Conservation (phyloP, 2,888 invertebrate species). For the Loripinus fragilis region DNA sequence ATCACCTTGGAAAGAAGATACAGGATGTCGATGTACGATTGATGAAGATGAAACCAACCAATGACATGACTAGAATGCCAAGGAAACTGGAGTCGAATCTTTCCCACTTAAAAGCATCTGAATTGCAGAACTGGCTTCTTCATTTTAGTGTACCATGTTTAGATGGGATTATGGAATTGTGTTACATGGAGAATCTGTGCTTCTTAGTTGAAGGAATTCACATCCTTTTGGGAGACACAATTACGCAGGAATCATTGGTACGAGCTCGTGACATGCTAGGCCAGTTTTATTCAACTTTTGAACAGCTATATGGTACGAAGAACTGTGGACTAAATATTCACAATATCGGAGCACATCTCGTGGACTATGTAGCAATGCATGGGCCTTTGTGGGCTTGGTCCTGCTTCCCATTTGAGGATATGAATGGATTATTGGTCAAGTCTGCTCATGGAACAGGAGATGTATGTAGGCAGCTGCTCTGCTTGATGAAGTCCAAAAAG, state of each 20-base stretch:
- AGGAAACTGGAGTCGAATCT: conserved; percentile 42
- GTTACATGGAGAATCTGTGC: conserved; percentile 40
- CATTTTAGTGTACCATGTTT: conserved; percentile 50
- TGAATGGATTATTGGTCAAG: conserved; percentile 43
- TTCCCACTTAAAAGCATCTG: conserved; percentile 51
- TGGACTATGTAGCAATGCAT: conserved; percentile 33
- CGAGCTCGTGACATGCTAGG: conserved; percentile 30
- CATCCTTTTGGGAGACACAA: conserved; percentile 41
- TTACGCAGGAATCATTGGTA: conserved; percentile 16
- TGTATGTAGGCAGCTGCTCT: no score
- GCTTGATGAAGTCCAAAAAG: no score
- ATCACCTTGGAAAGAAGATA: neutral
- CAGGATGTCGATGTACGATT: conserved; percentile 35
- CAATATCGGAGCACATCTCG: conserved; percentile 35
- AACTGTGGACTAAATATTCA: conserved; percentile 46
- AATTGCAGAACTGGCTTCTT: conserved; percentile 44
- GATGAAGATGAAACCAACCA: conserved; percentile 39
- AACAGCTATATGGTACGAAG: conserved; percentile 22
- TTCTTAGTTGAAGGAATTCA: conserved; percentile 40
- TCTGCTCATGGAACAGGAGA: conserved; percentile 48
- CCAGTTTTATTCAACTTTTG: conserved; percentile 24
- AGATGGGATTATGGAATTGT: conserved; percentile 14
- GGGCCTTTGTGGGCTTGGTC: conserved; percentile 45
- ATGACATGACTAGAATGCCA: conserved; percentile 44
- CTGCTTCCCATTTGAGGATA: conserved; percentile 47